Conservation (phyloP, 2,113 vertebrate species). For the Dasyornis broadbenti region DNA sequence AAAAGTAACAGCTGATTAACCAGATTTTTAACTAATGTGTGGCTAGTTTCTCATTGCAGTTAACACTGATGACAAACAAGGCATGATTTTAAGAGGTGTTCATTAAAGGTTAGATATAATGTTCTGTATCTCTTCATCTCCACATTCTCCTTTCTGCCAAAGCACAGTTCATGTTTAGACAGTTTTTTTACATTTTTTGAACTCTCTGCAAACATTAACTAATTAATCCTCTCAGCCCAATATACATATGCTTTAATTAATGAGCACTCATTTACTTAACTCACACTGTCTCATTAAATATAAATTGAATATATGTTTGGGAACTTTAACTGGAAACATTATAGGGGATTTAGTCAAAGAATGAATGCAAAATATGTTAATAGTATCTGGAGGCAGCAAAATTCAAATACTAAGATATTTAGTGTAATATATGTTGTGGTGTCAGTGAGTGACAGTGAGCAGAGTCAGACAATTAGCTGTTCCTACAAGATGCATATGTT, state of each 20-base stretch:
- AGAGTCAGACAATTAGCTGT: conserved; percentile 46
- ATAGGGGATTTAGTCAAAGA: conserved; percentile 30
- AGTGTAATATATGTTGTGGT: conserved; percentile 22
- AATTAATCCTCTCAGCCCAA: conserved; percentile 22
- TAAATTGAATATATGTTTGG: conserved; percentile 60
- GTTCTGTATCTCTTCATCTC: background rate
- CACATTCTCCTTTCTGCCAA: background rate
- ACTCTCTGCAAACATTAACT: conserved; percentile 22
- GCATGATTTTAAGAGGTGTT: background rate
- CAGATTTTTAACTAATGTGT: background rate
- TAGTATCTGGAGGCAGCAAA: conserved; percentile 18
- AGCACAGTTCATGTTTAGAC: background rate
- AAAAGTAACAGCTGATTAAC: background rate
- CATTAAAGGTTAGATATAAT: background rate
- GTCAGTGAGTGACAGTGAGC: background rate
- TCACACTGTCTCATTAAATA: conserved; percentile 60
- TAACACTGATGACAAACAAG: background rate
- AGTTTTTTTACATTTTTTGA: background rate
- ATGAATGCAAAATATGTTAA: conserved; percentile 49
- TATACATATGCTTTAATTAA: conserved; percentile 56
- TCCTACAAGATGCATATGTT: conserved; percentile 48
- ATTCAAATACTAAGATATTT: conserved; percentile 27
- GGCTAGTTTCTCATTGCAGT: background rate
- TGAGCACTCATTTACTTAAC: conserved; percentile 44
- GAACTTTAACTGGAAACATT: conserved; percentile 55